A percentile compares a stretch with the other conserved stretches of the same genome.
Conservation (phyloP, 1,140 invertebrate species). For the Drosophila santomea region DNA sequence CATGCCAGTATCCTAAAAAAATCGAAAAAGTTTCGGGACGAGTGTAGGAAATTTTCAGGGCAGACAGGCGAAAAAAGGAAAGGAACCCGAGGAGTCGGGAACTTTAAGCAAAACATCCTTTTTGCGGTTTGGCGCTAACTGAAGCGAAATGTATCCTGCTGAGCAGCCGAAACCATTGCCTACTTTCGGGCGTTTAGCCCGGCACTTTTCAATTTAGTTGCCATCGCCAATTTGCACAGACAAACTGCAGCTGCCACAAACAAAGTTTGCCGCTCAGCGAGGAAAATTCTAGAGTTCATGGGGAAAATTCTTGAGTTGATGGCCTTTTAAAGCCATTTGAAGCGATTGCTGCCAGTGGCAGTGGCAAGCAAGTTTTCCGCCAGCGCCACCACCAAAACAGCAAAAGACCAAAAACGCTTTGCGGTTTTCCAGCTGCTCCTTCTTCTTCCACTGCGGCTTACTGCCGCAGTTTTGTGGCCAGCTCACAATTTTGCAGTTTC, state of each 20-base stretch:
- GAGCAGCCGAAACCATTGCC: constrained; percentile 55
- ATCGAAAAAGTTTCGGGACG: background rate
- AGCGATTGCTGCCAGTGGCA: constrained; percentile 40
- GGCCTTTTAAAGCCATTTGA: constrained; percentile 75
- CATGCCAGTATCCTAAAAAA: constrained; percentile 12
- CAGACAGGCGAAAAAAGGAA: constrained; percentile 24
- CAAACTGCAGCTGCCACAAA: constrained; percentile 74
- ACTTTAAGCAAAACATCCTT: constrained; percentile 52
- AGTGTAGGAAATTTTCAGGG: constrained; percentile 48
- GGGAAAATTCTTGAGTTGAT: constrained; percentile 55
- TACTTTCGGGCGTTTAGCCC: constrained; percentile 64
- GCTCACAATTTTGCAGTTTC: constrained; percentile 24
- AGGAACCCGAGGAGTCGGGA: constrained; percentile 9
- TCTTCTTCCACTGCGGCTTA: constrained; percentile 45
- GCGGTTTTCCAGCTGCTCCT: constrained; percentile 56
- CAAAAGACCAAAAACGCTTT: constrained; percentile 66
- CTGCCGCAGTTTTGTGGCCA: constrained; percentile 56
- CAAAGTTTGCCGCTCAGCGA: constrained; percentile 47
- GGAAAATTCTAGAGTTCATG: constrained; percentile 52
- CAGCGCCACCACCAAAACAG: constrained; percentile 40
- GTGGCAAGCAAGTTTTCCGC: constrained; percentile 56
- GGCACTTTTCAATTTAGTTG: constrained; percentile 78
- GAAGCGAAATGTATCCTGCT: constrained; percentile 19
- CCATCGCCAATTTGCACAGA: constrained; percentile 74
- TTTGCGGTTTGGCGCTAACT: constrained; percentile 29